Evolutionary conservation across 2,113 vertebrate species (phyloP), one percentile per base, ranked within the genome.

Genomic region (Ammodytes dubius): DNA sequence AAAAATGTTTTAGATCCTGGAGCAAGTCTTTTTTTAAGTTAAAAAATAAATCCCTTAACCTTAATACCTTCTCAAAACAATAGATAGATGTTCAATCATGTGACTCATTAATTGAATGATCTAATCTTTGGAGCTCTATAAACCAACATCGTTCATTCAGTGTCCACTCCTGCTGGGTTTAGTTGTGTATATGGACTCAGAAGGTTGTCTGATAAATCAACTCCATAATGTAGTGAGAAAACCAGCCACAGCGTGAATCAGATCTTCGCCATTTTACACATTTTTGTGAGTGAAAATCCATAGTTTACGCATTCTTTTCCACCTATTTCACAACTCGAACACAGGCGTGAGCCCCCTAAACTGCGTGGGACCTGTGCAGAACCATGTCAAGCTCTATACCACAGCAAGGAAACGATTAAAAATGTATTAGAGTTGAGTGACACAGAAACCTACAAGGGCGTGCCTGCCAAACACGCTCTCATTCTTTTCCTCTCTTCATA

Each of bases 361-460:
- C 70, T 68, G 81, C 65, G 66, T 81, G 77, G 66, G 84, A 81
- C 67, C 67, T n/a, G 89, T 87, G 79, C 69, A 75, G 73, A 88
- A 87, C 86, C 87, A 77, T 49, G 88, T 81, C 71, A 61, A 83
- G 88, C 87, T 79, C 92, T 86, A 88, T 88, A 93, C 93, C 90
- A 93, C 89, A 89, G 91, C 83, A 88, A 96, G 95, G 95, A 96
- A 96, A 95, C 89, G 86, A 96, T 96, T 94, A 96, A 96, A 96
- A 95, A 96, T 97, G 94, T 94, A 96, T 94, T 93, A 89, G 91
- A 82, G 92, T 89, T 86, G 94, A 94, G 91, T 95, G 96, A 97
- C 94, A 96, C 89, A 96, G 94, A 96, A 96, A 95, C 94, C 96
- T 96, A 95, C 95, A 94, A 96, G 96, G 96, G 95, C 91, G 95